Conservation (phyloP, 2,797 vertebrate genomes). For the Crocidura indochinensis region DNA sequence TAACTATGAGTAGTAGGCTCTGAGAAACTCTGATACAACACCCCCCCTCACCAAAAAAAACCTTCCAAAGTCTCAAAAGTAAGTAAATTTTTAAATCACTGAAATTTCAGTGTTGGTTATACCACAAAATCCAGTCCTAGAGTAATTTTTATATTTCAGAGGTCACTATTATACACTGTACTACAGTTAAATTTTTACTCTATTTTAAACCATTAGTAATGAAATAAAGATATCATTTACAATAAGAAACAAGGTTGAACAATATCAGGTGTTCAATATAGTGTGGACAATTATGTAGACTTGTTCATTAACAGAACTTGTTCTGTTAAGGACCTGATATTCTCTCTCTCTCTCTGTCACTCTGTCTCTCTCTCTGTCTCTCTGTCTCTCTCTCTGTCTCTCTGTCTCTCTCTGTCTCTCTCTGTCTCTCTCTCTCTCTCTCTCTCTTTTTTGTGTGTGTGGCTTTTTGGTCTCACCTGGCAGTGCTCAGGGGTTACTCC, state of each 20-base stretch:
- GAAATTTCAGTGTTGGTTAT: constrained; percentile 10
- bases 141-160: neutral
- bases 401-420: no score
- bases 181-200: neutral
- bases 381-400: no score
- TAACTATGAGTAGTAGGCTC: no score
- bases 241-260: neutral
- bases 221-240: neutral
- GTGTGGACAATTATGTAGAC: neutral
- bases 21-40: no score
- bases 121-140: neutral
- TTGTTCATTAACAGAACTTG: constrained; percentile 28
- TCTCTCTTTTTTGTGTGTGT: no score
- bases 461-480: no score
- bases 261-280: neutral
- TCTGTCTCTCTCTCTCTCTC: no score
- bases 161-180: neutral
- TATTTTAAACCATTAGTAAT: neutral
- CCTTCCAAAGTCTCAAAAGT: constrained; percentile 1
- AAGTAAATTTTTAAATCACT: neutral
- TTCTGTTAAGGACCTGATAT: neutral
- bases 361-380: no score
- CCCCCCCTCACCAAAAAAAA: no score
- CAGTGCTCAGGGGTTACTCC: no score
- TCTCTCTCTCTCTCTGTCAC: no score